phyloP scores from a whole-genome alignment of 1,140 invertebrate species.

The Temnothorax longispinosus region DNA sequence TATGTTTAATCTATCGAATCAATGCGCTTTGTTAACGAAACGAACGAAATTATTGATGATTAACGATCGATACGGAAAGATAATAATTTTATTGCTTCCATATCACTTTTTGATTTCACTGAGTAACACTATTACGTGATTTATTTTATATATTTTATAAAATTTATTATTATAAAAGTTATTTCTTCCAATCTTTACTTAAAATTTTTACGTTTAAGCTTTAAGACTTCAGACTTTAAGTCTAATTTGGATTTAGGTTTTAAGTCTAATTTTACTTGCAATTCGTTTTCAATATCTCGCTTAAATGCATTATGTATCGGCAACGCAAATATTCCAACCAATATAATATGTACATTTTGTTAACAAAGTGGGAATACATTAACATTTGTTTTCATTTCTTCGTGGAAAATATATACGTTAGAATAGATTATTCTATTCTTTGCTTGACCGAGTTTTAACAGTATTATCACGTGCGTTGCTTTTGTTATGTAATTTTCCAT shows the following conservation, averaged over 20 bases:
- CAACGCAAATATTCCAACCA: not conserved
- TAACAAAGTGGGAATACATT: conserved; percentile 8
- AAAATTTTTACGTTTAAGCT: not conserved
- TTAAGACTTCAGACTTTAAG: not conserved
- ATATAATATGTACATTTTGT: conserved; percentile 21
- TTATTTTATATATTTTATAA: not conserved
- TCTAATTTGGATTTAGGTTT: not conserved
- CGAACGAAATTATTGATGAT: not conserved
- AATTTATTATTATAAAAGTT: not conserved
- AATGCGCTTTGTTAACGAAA: not conserved
- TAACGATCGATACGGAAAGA: not conserved
- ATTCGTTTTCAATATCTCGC: not conserved
- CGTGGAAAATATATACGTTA: not conserved
- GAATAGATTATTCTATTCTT: conserved; percentile 11
- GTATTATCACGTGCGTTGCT: not conserved
- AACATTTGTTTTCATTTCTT: conserved; percentile 29
- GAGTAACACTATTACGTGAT: not conserved
- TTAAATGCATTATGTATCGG: not conserved
- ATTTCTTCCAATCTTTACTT: not conserved
- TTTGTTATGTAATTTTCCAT: conserved; percentile 10
- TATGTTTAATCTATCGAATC: not conserved
- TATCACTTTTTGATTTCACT: not conserved
- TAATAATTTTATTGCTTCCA: not conserved
- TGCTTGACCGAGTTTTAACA: not conserved
- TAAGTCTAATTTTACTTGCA: not conserved